Evolutionary conservation across 2,113 vertebrate genomes (phyloP).

Genomic region (Manacus vitellinus): DNA sequence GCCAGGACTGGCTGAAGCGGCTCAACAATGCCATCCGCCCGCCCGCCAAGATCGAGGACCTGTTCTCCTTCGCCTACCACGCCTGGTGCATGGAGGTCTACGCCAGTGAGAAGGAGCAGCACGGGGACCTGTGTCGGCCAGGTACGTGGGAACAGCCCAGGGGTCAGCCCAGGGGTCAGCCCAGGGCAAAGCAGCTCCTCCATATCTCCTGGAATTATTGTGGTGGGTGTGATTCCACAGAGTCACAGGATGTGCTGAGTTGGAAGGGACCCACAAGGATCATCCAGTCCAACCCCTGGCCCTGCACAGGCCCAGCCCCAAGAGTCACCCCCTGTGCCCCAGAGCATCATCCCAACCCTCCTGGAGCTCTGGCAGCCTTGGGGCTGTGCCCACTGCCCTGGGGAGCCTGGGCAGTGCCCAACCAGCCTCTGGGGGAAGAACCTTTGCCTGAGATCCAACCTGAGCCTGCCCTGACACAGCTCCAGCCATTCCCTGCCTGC

Average conservation of each 20-base stretch:
- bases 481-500: neutral
- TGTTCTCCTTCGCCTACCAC: slow-evolving; percentile 96
- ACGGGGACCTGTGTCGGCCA: slow-evolving; percentile 92
- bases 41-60: slow-evolving; percentile 90
- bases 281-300: neutral
- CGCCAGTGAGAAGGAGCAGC: slow-evolving; percentile 94
- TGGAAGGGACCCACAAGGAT: neutral
- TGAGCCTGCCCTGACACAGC: neutral
- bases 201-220: accelerated
- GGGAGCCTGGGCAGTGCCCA: neutral
- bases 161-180: neutral
- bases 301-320: neutral
- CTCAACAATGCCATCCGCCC: slow-evolving; percentile 84
- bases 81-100: slow-evolving; percentile 96
- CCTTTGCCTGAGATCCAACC: neutral
- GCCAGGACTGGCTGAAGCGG: slow-evolving; percentile 96
- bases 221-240: neutral
- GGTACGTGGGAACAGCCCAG: slow-evolving; percentile 66
- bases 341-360: neutral
- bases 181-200: neutral
- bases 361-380: neutral
- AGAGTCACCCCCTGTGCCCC: neutral
- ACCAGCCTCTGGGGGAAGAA: neutral
- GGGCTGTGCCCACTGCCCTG: neutral
- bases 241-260: neutral